A percentile compares a stretch with the other conserved stretches of the same genome.
Evolutionary conservation across 2,888 invertebrate genomes (phyloP).

Genomic region (Anarsia innoxiella): DNA sequence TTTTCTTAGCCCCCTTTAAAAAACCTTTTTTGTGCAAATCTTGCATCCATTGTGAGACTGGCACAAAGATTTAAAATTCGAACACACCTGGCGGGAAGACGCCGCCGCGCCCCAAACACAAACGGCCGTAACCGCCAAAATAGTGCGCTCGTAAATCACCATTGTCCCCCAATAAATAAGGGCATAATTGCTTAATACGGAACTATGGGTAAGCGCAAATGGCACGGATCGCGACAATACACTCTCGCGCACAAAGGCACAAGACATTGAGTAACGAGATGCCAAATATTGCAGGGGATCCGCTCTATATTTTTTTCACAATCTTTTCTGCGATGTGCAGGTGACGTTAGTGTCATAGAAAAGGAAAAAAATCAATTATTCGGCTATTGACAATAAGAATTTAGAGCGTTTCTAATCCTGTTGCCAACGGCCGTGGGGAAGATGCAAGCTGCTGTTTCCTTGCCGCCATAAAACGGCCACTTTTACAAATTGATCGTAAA

Average conservation of each 20-base stretch:
- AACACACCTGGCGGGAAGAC: constrained; percentile 64
- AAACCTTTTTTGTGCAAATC: constrained; percentile 69
- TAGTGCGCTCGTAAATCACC: constrained; percentile 46
- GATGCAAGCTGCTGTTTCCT: constrained; percentile 18
- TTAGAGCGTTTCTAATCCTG: constrained; percentile 49
- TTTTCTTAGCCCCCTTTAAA: constrained; percentile 45
- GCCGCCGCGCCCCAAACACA: constrained; percentile 21
- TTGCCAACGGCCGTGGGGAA: constrained; percentile 29
- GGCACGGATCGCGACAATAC: constrained; percentile 44
- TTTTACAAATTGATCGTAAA: constrained; percentile 66
- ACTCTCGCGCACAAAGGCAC: constrained; percentile 42
- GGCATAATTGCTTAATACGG: constrained; percentile 51
- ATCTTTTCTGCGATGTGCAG: constrained; percentile 41
- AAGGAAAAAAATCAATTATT: constrained; percentile 65
- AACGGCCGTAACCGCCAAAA: constrained; percentile 41
- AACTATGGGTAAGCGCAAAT: constrained; percentile 30
- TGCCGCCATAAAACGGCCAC: constrained; percentile 46
- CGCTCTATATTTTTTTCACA: constrained; percentile 42
- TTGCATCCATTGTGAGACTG: constrained; percentile 57
- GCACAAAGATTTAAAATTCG: constrained; percentile 48
- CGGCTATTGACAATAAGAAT: constrained; percentile 52
- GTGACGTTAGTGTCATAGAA: constrained; percentile 61
- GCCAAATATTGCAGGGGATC: constrained; percentile 54
- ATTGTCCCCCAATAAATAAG: constrained; percentile 53
- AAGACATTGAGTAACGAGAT: constrained; percentile 69